Percentiles rank a stretch among this genome's conserved stretches.
These are phyloP conservation scores for Peromyscus leucopus DNA, from an alignment of 2,113 vertebrate species.

Conservation along the genomic window DNA sequence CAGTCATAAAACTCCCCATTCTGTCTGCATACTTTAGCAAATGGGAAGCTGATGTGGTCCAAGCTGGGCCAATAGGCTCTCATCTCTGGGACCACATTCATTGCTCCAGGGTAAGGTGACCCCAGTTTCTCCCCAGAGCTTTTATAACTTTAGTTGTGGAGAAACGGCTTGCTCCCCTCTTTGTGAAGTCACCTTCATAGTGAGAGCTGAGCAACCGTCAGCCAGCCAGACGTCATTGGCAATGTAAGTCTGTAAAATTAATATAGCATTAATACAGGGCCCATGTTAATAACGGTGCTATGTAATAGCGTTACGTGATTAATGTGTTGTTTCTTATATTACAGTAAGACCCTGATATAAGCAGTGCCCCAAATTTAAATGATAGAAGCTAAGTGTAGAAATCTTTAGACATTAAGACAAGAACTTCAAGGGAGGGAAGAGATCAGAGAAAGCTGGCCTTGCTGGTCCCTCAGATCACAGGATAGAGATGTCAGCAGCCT, in stretches of 20 bases:
- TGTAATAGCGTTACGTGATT: not conserved
- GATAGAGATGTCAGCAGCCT: not conserved
- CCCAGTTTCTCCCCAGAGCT: not conserved
- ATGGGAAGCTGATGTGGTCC: not conserved
- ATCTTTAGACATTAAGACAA: not conserved
- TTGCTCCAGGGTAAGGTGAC: not conserved
- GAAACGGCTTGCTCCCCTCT: not conserved
- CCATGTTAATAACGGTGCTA: not conserved
- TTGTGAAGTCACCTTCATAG: not conserved
- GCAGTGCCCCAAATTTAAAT: not conserved
- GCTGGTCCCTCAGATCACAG: not conserved
- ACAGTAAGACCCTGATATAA: not conserved
- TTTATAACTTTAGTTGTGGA: slow-evolving; percentile 1
- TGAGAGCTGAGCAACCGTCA: not conserved
- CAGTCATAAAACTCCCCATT: not conserved
- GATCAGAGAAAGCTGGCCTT: not conserved
- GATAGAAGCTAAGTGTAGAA: not conserved
- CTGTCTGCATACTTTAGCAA: not conserved
- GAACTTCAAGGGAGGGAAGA: not conserved
- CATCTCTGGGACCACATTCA: not conserved
- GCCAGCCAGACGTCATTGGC: not conserved
- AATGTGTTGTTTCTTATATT: not conserved
- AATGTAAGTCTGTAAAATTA: not conserved
- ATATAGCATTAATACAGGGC: not conserved
- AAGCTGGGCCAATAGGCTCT: not conserved